Conservation (phyloP, 1,140 invertebrate genomes). For the Alviniconcha marisindica region DNA sequence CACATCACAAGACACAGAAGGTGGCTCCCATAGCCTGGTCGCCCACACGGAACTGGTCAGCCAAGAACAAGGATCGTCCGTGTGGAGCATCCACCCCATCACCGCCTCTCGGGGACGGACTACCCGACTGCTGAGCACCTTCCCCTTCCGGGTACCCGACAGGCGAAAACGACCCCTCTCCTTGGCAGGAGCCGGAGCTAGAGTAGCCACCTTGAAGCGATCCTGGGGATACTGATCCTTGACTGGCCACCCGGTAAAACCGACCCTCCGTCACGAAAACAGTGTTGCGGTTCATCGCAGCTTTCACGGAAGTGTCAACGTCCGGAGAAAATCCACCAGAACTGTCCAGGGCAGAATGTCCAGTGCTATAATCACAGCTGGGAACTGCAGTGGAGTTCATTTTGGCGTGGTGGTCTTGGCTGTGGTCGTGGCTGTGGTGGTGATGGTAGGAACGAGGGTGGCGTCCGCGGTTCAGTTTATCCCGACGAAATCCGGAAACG, state of each 20-base stretch:
- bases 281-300: background rate
- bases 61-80: background rate
- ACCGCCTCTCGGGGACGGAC: background rate
- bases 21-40: background rate
- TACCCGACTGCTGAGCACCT: background rate
- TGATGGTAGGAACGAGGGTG: background rate
- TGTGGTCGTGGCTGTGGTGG: too few species aligned
- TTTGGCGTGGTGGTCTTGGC: background rate
- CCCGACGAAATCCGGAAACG: background rate
- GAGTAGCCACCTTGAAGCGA: background rate
- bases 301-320: background rate
- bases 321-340: background rate
- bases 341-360: background rate
- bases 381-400: too few species aligned
- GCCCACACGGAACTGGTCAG: background rate
- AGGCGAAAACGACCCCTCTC: conserved; percentile 2
- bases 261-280: background rate
- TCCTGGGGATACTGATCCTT: conserved; percentile 11
- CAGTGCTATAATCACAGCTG: background rate
- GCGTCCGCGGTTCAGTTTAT: background rate
- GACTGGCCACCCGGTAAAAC: conserved; percentile 17
- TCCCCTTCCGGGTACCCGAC: background rate
- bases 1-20: conserved; percentile 8
- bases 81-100: background rate
- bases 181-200: background rate